These are phyloP conservation scores for Fundulus diaphanus DNA, from an alignment of 2,797 vertebrate species.

Conservation along the genomic window DNA sequence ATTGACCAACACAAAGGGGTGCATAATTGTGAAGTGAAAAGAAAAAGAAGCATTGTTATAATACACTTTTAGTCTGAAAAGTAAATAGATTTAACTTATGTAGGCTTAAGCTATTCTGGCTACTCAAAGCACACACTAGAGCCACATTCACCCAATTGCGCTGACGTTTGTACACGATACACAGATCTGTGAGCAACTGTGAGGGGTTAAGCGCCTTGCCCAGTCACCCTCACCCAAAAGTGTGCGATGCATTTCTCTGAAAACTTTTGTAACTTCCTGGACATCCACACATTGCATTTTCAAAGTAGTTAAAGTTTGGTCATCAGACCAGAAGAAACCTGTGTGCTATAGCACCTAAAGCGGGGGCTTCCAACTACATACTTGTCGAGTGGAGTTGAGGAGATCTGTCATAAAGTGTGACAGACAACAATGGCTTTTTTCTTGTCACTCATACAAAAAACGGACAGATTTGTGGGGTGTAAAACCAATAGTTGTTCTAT, in stretches of 20 bases:
- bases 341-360: no score
- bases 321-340: not conserved
- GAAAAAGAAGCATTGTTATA: not conserved
- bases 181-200: no score
- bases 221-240: no score
- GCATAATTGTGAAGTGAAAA: not conserved
- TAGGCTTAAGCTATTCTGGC: no score
- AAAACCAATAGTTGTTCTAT: no score
- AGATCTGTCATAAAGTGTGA: not conserved
- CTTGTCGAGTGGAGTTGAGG: not conserved
- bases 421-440: not conserved
- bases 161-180: no score
- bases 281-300: not conserved
- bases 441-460: not conserved
- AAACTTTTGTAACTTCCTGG: not conserved
- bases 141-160: no score
- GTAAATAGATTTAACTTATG: no score
- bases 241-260: not conserved
- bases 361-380: not conserved
- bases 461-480: not conserved
- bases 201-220: no score
- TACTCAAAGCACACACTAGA: no score
- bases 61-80: not conserved
- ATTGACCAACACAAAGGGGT: not conserved
- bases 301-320: not conserved